Percentiles rank a stretch among this genome's conserved stretches.
phyloP scores from a whole-genome alignment of 2,888 invertebrate species.

The Thereva unica region DNA sequence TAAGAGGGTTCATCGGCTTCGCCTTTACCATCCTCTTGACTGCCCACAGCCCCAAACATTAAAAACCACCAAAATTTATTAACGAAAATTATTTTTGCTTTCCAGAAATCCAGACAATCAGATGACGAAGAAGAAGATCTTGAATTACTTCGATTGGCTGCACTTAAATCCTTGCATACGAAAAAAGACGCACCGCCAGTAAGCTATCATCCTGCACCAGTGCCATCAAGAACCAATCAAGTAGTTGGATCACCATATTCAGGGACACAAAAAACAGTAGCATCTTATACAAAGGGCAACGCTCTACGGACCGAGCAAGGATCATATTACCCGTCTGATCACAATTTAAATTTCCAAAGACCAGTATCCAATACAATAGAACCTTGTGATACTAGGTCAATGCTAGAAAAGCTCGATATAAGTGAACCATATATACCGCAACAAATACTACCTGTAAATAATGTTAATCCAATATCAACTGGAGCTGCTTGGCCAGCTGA shows the following conservation, averaged over 20 bases:
- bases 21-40: too few relatives aligned
- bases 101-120: conserved; percentile 19
- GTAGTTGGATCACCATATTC: not conserved
- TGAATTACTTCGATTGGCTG: conserved; percentile 43
- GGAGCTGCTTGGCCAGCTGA: conserved; percentile 13
- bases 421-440: conserved; percentile 43
- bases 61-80: too few relatives aligned
- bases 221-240: not conserved
- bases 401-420: conserved; percentile 36
- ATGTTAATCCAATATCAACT: not conserved
- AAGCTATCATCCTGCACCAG: not conserved
- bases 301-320: not conserved
- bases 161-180: conserved; percentile 43
- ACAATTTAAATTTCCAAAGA: not conserved
- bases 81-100: not conserved
- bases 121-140: conserved; percentile 45
- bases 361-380: conserved; percentile 6
- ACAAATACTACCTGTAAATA: conserved; percentile 31
- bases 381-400: conserved; percentile 18
- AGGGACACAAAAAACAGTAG: not conserved
- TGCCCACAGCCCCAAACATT: too few relatives aligned
- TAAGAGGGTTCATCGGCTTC: too few relatives aligned
- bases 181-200: conserved; percentile 39
- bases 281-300: not conserved
- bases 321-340: not conserved